Evolutionary conservation across 1,140 invertebrate genomes (phyloP).

Genomic region (Drosophila chauvacae): DNA sequence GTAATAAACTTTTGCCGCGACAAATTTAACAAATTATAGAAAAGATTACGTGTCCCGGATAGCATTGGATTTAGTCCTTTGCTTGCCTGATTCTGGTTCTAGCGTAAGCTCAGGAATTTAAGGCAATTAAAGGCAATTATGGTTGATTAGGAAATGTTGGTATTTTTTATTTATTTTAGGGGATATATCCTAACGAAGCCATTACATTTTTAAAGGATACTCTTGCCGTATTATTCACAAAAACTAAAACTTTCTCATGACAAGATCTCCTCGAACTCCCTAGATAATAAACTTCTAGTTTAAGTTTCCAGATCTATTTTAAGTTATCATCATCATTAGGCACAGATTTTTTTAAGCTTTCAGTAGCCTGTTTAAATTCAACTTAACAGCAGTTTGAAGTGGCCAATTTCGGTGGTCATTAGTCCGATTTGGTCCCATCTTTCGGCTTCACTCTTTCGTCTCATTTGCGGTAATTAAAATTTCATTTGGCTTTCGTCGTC

Average conservation of each 20-base stretch:
- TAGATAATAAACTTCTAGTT: not conserved
- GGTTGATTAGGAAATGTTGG: not conserved
- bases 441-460: slow-evolving; percentile 10
- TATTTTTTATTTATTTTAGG: not conserved
- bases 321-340: not conserved
- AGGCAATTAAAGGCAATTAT: slow-evolving; percentile 76
- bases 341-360: slow-evolving; percentile 12
- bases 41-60: slow-evolving; percentile 74
- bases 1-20: slow-evolving; percentile 81
- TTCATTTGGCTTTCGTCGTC: slow-evolving; percentile 67
- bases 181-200: not conserved
- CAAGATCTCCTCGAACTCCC: not conserved
- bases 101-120: slow-evolving; percentile 32
- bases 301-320: too few relatives aligned
- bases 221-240: too few relatives aligned
- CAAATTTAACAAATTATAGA: slow-evolving; percentile 83
- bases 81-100: not conserved
- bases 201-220: too few relatives aligned
- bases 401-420: slow-evolving; percentile 54
- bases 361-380: slow-evolving; percentile 29
- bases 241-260: not conserved
- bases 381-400: slow-evolving; percentile 47
- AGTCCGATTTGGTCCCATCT: slow-evolving; percentile 18
- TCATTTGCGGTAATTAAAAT: slow-evolving; percentile 82
- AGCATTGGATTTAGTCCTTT: slow-evolving; percentile 11